Conservation (phyloP, 2,113 vertebrate genomes). For the Coracopsis vasa region DNA sequence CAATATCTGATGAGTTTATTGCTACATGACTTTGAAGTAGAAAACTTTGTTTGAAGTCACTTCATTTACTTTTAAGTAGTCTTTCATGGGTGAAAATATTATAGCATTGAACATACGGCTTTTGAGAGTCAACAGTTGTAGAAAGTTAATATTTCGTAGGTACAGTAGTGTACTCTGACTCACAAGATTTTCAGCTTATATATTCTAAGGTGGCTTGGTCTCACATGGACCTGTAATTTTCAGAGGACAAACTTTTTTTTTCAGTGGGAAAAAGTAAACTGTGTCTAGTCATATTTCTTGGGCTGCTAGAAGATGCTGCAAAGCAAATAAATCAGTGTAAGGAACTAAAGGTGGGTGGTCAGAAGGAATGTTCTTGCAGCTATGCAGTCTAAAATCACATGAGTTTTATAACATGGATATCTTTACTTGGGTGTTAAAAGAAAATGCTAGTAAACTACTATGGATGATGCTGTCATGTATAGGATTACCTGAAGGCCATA, state of each 20-base stretch:
- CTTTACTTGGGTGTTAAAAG: background rate
- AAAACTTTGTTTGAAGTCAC: background rate
- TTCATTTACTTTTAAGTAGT: background rate
- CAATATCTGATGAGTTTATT: background rate
- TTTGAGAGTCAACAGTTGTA: background rate
- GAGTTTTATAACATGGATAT: background rate
- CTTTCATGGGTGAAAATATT: background rate
- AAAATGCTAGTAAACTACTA: background rate
- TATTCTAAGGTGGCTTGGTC: background rate
- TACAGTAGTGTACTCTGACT: background rate
- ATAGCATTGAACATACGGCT: background rate
- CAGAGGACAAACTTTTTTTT: background rate
- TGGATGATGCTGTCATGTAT: background rate
- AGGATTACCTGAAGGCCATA: background rate
- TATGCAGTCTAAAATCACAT: background rate
- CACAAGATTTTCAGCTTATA: background rate
- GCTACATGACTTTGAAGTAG: background rate
- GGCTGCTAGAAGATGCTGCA: background rate
- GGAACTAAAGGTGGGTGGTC: background rate
- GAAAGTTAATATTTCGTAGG: background rate
- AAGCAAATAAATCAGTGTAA: background rate
- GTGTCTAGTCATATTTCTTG: background rate
- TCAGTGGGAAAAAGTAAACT: background rate
- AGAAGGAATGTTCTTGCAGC: background rate
- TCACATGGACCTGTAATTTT: background rate